Conservation (phyloP, 2,113 vertebrate species). For the Apaloderma vittatum region DNA sequence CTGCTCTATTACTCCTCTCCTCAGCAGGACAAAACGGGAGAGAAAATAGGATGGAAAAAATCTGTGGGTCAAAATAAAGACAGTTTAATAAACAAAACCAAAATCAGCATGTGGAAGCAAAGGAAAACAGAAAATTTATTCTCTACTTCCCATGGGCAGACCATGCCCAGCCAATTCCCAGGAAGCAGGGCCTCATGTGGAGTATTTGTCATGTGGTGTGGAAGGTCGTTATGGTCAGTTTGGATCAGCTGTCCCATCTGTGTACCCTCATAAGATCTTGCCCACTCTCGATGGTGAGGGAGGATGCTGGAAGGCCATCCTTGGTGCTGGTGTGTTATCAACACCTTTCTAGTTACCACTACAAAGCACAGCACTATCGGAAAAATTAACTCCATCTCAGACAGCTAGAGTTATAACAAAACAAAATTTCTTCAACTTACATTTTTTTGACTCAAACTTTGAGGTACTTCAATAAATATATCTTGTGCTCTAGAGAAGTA, state of each 20-base stretch:
- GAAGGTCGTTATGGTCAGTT: background rate
- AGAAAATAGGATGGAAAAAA: background rate
- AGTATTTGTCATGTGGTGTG: too few species aligned
- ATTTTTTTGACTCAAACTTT: background rate
- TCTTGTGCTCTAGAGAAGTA: background rate
- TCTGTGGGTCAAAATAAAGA: background rate
- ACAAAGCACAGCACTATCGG: background rate
- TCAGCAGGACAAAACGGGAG: background rate
- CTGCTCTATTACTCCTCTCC: background rate
- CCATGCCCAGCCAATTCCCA: background rate
- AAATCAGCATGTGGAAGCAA: rapidly evolving
- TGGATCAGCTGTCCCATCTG: background rate
- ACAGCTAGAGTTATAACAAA: background rate
- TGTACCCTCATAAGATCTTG: background rate
- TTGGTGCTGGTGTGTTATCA: background rate
- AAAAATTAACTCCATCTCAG: background rate
- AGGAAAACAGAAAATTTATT: background rate
- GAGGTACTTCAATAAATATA: background rate
- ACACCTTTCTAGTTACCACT: background rate
- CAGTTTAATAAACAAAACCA: background rate
- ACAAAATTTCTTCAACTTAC: background rate
- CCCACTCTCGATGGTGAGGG: too few species aligned
- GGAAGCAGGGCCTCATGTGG: background rate
- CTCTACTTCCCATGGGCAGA: background rate
- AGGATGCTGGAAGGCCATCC: background rate